These are phyloP conservation scores for Scomber japonicus DNA, from an alignment of 2,113 vertebrate species.

Conservation along the genomic window DNA sequence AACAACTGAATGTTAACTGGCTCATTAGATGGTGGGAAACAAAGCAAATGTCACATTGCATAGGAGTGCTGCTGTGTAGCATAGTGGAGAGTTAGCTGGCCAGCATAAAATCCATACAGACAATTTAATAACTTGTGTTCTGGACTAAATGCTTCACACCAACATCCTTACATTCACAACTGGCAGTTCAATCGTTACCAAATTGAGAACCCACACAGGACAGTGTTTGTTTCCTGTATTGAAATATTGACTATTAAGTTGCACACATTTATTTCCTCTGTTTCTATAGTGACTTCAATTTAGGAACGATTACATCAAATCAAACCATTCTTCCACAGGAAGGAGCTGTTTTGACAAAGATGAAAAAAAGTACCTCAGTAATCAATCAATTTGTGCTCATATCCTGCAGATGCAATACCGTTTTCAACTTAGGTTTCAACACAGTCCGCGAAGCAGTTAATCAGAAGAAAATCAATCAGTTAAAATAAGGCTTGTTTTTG, in stretches of 20 bases:
- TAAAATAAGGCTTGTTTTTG: background rate
- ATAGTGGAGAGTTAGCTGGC: slow-evolving; percentile 24
- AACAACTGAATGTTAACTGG: slow-evolving; percentile 85
- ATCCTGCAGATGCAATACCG: background rate
- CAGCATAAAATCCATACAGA: background rate
- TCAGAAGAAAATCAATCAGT: background rate
- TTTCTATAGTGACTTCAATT: background rate
- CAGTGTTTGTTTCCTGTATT: background rate
- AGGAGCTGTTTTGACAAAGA: background rate
- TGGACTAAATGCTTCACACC: background rate
- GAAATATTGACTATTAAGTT: background rate
- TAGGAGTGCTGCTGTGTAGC: slow-evolving; percentile 44
- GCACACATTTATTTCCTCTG: background rate
- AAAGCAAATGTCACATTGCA: slow-evolving; percentile 85
- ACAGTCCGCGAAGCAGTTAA: background rate
- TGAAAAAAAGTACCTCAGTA: background rate
- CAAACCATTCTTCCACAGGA: background rate
- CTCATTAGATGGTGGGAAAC: slow-evolving; percentile 83
- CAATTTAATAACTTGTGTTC: slow-evolving; percentile 1
- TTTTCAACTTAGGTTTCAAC: background rate
- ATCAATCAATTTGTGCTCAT: slow-evolving; percentile 1
- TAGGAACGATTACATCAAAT: background rate
- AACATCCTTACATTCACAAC: background rate
- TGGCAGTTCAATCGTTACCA: background rate
- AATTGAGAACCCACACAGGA: background rate